These are phyloP conservation scores for Macropus fuliginosus DNA, from an alignment of 2,797 vertebrate genomes.

Conservation along the genomic window DNA sequence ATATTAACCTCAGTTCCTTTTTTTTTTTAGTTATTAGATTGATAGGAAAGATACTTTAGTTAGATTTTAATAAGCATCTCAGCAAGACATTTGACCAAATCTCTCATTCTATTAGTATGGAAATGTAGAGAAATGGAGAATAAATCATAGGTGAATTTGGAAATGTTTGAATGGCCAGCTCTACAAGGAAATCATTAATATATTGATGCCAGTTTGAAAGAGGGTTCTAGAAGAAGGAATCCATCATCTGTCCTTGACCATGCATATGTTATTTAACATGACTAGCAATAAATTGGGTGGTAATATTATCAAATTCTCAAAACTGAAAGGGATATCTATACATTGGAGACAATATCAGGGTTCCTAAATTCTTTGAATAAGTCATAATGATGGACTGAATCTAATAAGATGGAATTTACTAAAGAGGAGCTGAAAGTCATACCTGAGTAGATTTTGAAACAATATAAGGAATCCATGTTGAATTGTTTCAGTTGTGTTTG, in stretches of 20 bases:
- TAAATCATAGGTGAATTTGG: background rate
- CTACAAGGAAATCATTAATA: background rate
- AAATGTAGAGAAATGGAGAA: background rate
- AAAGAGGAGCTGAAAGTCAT: background rate
- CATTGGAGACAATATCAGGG: background rate
- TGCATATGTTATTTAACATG: background rate
- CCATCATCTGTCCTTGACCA: background rate
- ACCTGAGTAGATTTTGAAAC: background rate
- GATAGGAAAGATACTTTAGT: background rate
- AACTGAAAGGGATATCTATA: background rate
- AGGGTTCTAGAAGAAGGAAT: no score
- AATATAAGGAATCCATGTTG: no score
- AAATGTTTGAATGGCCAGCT: background rate
- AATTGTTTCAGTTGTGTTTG: background rate
- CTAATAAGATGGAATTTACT: background rate
- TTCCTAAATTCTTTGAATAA: background rate
- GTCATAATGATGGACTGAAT: background rate
- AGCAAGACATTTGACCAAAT: background rate
- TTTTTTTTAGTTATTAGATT: background rate
- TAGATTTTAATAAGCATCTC: background rate
- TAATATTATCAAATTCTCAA: background rate
- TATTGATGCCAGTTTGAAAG: background rate
- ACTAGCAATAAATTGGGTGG: background rate
- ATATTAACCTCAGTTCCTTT: background rate
- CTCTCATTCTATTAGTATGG: background rate